Evolutionary conservation across 2,113 vertebrate species (phyloP), one percentile per base, ranked within the genome.

Genomic region (Ibidorhyncha struthersii): DNA sequence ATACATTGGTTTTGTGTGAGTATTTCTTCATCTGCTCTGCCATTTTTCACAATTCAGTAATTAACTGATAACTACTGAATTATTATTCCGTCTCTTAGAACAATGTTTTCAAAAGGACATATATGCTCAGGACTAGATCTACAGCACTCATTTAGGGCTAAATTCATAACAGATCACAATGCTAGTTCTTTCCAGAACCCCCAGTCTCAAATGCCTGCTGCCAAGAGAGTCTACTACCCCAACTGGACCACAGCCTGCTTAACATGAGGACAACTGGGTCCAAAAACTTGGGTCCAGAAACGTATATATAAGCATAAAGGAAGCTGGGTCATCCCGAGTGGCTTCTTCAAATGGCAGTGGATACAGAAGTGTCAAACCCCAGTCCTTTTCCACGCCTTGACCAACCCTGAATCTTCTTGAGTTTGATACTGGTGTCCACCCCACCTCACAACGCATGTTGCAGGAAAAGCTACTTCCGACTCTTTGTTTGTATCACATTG

Each of bases 61-160:
- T 94, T 97, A 96, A 91, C 52, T 93, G 65, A 76, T 91, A 96
- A 89, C 81, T 76, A 36, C 32, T 85, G 70, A 93, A 80, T 94
- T 94, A 79, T 82, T 95, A 69, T 89, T 94, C 86, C 85, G 80
- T 56, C 81, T 87, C 89, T 87, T 72, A 87, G 52, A 89, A 69
- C 27, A 86, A 71, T 18, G 47, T 84, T 93, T 95, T 93, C 58
- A 76, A 69, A 94, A 74, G 41, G 47, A 40, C 13, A 21, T 79
- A 27, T 53, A 43, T 67, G 21, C 30, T 30, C 34, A 43, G 61
- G 34, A 82, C 66, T 84, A 59, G 56, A 85, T 65, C 65, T 89
- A 65, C 27, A 78, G 67, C 40, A 47, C 23, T 71, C n/a, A 41
- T 86, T 83, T 93, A 53, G 25, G 38, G 25, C 45, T 89, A 38